Base-by-base conservation (phyloP, 2,888 invertebrate genomes). In the Drosophila birchii region DNA sequence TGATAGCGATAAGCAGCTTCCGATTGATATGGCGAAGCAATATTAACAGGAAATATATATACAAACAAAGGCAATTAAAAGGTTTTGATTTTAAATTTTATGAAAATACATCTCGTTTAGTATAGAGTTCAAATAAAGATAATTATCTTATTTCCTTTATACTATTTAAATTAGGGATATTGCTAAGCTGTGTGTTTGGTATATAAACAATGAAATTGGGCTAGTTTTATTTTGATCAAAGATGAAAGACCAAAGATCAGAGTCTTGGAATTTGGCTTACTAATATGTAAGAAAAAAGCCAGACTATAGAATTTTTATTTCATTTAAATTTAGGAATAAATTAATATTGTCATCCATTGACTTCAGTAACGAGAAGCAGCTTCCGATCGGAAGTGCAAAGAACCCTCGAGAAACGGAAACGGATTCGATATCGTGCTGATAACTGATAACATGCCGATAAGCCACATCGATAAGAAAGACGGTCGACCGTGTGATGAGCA, bases 311-410 rank as follows among this genome's bases (percentile, higher is more conserved):
- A 29, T 29, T 29, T 29, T 29, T 1, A 29, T 29, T 29, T 29
- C 8, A 29, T 29, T 29, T 29, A 29, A 29, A 6, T 3, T 29
- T 29, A 5, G 29, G 7, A 29, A 29, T 5, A 26, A 26, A 26
- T 5, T 5, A 26, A 26, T 26, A 26, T 5, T 26, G 5, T 26
- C 5, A 26, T 26, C 26, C 26, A 26, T 3, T 5, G 26, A 26
- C 26, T 26, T 26, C 26, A 26, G 26, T 5, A 23, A 6, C 43
- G 44, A 44, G 23, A 59, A 23, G 9, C 34, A 44, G 59, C 59
- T 61, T 61, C 61, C 61, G 43, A 61, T 61, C 59, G 61, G 61
- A 61, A 61, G 43, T 59, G 59, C n/a, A 29, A 14, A 32, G 26
- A 54, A 43, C 36, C 7, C 32, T 45, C 14, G 12, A 11, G 12